phyloP scores from a whole-genome alignment of 2,113 vertebrate species.

The Mus spicilegus region DNA sequence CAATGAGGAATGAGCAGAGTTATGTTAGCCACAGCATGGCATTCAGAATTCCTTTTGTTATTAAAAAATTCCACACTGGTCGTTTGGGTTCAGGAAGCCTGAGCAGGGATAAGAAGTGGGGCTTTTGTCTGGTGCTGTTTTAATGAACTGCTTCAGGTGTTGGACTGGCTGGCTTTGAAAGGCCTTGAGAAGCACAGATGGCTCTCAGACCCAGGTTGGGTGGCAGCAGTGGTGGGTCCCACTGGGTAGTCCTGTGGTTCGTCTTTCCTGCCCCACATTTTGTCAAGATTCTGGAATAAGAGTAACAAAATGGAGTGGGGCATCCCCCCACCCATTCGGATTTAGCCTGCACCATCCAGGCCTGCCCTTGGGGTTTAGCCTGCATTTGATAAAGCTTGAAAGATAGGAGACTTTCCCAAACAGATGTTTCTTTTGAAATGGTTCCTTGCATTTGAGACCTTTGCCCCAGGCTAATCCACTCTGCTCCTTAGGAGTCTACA shows the following conservation, averaged over 20 bases:
- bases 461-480: background rate
- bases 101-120: slow-evolving; percentile 77
- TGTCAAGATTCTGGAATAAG: slow-evolving; percentile 25
- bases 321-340: no score
- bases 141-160: slow-evolving; percentile 57
- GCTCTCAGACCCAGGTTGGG: accelerated
- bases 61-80: slow-evolving; percentile 88
- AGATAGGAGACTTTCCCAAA: background rate
- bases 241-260: background rate
- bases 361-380: background rate
- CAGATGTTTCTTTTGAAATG: background rate
- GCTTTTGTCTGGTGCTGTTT: slow-evolving; percentile 71
- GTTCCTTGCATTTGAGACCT: background rate
- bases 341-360: background rate
- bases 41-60: slow-evolving; percentile 88
- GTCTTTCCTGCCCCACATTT: background rate
- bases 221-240: background rate
- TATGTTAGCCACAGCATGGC: slow-evolving; percentile 83
- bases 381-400: background rate
- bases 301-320: background rate
- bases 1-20: slow-evolving; percentile 75
- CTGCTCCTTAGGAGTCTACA: background rate
- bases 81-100: slow-evolving; percentile 74
- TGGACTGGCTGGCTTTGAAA: slow-evolving; percentile 64
- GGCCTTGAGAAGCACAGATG: slow-evolving; percentile 41